Base-by-base conservation (phyloP, 1,140 invertebrate genomes). In the Aporrectodea caliginosa region DNA sequence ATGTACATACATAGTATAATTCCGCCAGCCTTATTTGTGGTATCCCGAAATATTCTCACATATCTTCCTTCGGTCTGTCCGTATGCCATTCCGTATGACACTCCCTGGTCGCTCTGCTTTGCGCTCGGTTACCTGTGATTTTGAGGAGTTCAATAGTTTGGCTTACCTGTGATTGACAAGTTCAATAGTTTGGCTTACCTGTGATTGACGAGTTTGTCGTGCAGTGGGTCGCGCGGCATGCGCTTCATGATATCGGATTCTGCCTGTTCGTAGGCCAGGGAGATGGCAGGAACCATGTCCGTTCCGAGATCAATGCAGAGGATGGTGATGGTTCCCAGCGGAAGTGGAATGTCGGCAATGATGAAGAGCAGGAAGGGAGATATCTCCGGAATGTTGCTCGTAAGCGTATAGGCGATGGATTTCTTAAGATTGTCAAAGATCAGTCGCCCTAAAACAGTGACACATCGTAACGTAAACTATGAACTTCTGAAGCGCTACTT, bases 361-460 rank as follows among this genome's bases (percentile, higher is more conserved):
- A 85, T 81, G 79, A 85, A 84, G 33, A 79, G 58, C 16, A 85
- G 74, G 80, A 86, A 86, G 75, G 98, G 98, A 71, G 96, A 96
- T 87, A 99, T 99, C 91, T 99, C 98, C 83, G 98, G 97, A 90
- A 99, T 99, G 90, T 99, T 99, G 80, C 95, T 98, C 81, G 98
- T 99, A 79, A 99, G 90, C 43, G 98, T 99, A 91, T 99, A 99
- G 29, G 97, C 97, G 90, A 99, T 99, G 82, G 97, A 99, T 90
- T 99, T 99, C 90, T 99, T 99, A 88, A 99, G 85, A 84, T 92
- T 92, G 83, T 92, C 91, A 84, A 91, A 92, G 84, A 92, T 92
- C 79, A 98, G 88, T 76, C 96, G 93, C 83, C 95, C 83, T 83
- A 12, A 72, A 72, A 72, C 2, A 72, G n/a, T n/a, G n/a, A n/a